Percentiles rank a stretch among this genome's conserved stretches.
These are phyloP conservation scores for Percopsis omiscomaycus DNA, from an alignment of 2,797 vertebrate genomes.

Conservation along the genomic window DNA sequence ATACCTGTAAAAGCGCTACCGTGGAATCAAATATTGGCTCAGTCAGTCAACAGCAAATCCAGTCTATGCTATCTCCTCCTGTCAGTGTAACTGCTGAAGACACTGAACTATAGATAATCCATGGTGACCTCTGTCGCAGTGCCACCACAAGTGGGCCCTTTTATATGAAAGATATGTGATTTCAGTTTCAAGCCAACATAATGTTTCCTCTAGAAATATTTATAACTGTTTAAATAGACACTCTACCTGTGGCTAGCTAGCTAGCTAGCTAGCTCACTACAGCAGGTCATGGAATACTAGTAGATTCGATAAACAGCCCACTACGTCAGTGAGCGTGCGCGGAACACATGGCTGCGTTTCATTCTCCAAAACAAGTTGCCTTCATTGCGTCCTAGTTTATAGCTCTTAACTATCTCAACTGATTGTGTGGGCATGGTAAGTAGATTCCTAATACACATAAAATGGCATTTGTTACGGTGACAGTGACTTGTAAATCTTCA, in stretches of 20 bases:
- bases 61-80: conserved; percentile 53
- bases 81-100: conserved; percentile 39
- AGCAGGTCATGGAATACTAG: conserved; percentile 44
- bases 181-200: conserved; percentile 13
- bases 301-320: conserved; percentile 60
- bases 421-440: conserved; percentile 40
- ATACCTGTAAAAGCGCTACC: conserved; percentile 66
- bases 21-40: conserved; percentile 43
- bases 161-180: background rate
- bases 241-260: conserved; percentile 1
- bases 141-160: conserved; percentile 7
- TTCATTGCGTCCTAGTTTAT: conserved; percentile 47
- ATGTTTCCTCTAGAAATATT: conserved; percentile 22
- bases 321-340: conserved; percentile 10
- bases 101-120: conserved; percentile 48
- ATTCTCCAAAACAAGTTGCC: conserved; percentile 33
- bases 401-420: background rate
- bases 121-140: conserved; percentile 41
- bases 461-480: background rate
- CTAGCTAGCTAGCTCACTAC: conserved; percentile 32
- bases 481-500: background rate
- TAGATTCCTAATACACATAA: conserved; percentile 6
- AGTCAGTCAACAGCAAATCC: conserved; percentile 59
- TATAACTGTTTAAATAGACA: conserved; percentile 4
- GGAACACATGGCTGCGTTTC: conserved; percentile 13